These are phyloP conservation scores for Calliphora vicina DNA, from an alignment of 1,140 invertebrate species.

Conservation along the genomic window DNA sequence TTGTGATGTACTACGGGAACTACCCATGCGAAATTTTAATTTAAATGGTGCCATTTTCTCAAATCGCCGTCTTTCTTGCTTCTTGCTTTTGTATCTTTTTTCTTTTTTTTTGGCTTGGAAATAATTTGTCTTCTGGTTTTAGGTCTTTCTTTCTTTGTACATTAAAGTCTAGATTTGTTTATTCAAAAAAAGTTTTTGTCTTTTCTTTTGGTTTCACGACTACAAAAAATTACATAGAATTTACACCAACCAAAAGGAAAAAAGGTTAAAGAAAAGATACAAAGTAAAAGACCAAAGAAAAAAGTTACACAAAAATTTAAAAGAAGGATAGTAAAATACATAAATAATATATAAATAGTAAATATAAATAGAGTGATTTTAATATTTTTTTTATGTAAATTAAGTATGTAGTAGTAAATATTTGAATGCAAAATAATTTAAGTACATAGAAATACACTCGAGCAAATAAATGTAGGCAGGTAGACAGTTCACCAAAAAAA, in stretches of 20 bases:
- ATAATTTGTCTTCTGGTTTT: not conserved
- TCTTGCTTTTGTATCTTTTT: not conserved
- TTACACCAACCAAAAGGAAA: slow-evolving; percentile 9
- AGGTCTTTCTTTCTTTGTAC: slow-evolving; percentile 18
- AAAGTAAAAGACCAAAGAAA: slow-evolving; percentile 3
- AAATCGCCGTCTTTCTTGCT: not conserved
- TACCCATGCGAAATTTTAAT: slow-evolving; percentile 62
- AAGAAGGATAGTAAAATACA: not conserved
- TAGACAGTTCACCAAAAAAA: too few relatives aligned
- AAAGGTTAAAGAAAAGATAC: not conserved
- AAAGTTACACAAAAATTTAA: not conserved
- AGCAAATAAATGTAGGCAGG: too few relatives aligned
- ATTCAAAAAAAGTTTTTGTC: not conserved
- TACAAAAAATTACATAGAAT: slow-evolving; percentile 27
- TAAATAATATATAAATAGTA: not conserved
- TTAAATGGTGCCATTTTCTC: slow-evolving; percentile 61
- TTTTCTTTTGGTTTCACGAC: slow-evolving; percentile 3
- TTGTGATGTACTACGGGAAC: slow-evolving; percentile 61
- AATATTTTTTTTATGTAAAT: not conserved
- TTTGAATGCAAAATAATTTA: too few relatives aligned
- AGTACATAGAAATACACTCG: too few relatives aligned
- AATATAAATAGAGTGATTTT: not conserved
- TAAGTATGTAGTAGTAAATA: too few relatives aligned
- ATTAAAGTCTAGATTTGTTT: slow-evolving; percentile 17
- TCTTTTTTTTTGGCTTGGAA: not conserved